A percentile compares a stretch with the other conserved stretches of the same genome.
phyloP scores from a whole-genome alignment of 2,113 vertebrate species.

The Cariama cristata region DNA sequence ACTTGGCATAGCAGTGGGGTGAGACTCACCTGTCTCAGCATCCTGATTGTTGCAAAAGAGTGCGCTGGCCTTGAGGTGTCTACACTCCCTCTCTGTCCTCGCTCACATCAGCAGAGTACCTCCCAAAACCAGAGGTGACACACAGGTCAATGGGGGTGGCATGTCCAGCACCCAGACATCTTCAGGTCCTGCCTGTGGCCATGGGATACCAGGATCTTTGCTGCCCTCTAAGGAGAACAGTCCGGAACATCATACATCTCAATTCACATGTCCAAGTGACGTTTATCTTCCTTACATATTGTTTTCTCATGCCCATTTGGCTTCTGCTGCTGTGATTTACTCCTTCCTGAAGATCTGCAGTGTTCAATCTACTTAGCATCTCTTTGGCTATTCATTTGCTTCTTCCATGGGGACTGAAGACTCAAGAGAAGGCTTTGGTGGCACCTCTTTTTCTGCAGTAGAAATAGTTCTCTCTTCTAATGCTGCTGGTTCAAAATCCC shows the following conservation, averaged over 20 bases:
- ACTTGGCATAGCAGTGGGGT: neutral
- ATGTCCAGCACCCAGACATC: neutral
- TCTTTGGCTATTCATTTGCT: neutral
- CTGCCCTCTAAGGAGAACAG: neutral
- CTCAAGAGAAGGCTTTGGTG: neutral
- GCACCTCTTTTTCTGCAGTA: neutral
- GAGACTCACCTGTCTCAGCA: fast-evolving
- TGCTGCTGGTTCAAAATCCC: neutral
- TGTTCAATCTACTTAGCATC: neutral
- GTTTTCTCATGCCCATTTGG: neutral
- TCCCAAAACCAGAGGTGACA: neutral
- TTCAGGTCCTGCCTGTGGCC: neutral
- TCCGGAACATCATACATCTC: neutral
- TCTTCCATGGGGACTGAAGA: neutral
- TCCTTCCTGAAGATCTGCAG: neutral
- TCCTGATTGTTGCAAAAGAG: neutral
- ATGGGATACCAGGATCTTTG: neutral
- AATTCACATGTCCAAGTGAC: fast-evolving
- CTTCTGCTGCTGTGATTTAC: neutral
- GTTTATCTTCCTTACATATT: neutral
- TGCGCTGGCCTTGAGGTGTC: neutral
- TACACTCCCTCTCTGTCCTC: neutral
- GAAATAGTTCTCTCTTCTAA: neutral
- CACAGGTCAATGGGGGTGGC: no score
- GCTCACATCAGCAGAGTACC: neutral